A percentile compares a stretch with the other conserved stretches of the same genome.
Conservation (phyloP, 2,888 invertebrate species). For the Uloborus plumipes region DNA sequence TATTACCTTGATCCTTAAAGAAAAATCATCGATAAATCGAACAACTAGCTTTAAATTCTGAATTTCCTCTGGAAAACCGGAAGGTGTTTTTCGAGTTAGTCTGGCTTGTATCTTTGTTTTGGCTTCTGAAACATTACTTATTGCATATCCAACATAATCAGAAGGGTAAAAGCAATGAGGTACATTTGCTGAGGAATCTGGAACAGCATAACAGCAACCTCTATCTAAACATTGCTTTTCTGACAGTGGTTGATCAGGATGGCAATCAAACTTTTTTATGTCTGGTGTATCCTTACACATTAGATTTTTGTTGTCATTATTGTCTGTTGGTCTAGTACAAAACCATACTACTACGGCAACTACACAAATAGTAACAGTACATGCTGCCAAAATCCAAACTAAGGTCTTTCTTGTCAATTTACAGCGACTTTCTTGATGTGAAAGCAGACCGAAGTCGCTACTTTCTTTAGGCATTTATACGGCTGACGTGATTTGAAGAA, state of each 20-base stretch:
- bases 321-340: no score
- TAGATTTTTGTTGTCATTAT: neutral
- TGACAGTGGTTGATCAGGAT: constrained; percentile 37
- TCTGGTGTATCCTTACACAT: constrained; percentile 35
- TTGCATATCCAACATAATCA: constrained; percentile 50
- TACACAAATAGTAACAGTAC: no score
- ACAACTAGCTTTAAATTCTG: constrained; percentile 16
- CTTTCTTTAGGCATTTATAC: no score
- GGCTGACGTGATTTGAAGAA: no score
- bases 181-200: constrained; percentile 7
- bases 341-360: no score
- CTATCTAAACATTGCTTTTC: constrained; percentile 31
- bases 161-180: constrained; percentile 62
- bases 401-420: no score
- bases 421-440: no score
- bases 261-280: constrained; percentile 59
- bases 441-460: no score
- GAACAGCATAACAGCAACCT: constrained; percentile 51
- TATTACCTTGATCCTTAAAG: constrained; percentile 42
- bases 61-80: constrained; percentile 57
- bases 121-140: constrained; percentile 21
- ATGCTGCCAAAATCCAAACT: no score
- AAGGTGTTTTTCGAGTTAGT: constrained; percentile 32
- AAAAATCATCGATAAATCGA: constrained; percentile 36
- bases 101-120: constrained; percentile 4